Conservation (phyloP, 2,888 invertebrate species). For the Gastracanthus pulcherrimus region DNA sequence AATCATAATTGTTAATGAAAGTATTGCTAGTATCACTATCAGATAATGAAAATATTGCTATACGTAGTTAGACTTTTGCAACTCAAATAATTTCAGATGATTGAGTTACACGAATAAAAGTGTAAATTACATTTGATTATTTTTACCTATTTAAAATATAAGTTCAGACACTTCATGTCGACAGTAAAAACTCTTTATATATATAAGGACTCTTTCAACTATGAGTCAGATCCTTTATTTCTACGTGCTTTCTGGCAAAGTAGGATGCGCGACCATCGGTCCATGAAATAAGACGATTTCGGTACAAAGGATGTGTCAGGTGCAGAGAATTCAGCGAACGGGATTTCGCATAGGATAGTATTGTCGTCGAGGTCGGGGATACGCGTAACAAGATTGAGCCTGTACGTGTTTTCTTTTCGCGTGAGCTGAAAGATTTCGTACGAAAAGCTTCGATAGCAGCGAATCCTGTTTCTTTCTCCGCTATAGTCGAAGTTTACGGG, state of each 20-base stretch:
- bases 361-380: conserved; percentile 22
- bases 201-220: conserved; percentile 14
- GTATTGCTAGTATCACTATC: too few species aligned
- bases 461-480: conserved; percentile 6
- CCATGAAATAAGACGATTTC: conserved; percentile 65
- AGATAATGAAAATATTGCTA: too few species aligned
- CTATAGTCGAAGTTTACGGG: neutral
- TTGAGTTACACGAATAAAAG: too few species aligned
- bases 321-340: conserved; percentile 59
- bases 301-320: conserved; percentile 63
- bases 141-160: too few species aligned
- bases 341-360: conserved; percentile 52
- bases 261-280: conserved; percentile 62
- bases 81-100: too few species aligned
- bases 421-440: conserved; percentile 28
- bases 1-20: too few species aligned
- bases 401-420: conserved; percentile 49
- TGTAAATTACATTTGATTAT: too few species aligned
- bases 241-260: conserved; percentile 60
- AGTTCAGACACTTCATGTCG: too few species aligned
- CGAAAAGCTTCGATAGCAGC: conserved; percentile 35
- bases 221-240: conserved; percentile 58
- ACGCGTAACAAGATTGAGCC: conserved; percentile 47
- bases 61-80: too few species aligned
- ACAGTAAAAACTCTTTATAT: neutral